Base-by-base conservation (phyloP, 2,797 vertebrate species). In the Heliangelus exortis region DNA sequence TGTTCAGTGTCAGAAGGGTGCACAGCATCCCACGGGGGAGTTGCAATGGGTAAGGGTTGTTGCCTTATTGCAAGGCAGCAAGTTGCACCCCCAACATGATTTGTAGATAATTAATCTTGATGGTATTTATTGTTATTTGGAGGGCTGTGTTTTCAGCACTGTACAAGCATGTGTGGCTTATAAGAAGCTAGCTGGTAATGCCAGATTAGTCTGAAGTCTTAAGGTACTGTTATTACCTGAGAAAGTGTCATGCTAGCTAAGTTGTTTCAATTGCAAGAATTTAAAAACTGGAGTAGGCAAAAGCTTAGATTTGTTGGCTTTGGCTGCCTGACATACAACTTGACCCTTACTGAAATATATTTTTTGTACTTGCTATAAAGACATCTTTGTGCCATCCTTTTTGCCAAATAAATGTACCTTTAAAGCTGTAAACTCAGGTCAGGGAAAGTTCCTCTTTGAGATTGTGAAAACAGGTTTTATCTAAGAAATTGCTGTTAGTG, bases 401-500 rank as follows among this genome's bases (percentile, higher is more conserved):
- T 93, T 92, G 59, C 87, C 66, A 79, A 91, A 85, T 89, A 92
- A 92, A 95, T 89, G 34, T 81, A 76, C 36, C 41, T 90, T 93
- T 87, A 57, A 86, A 91, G 66, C 50, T 53, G 78, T 91, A 88
- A 95, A 85, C 86, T 82, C 65, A 65, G 92, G 73, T 89, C 80
- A 85, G 71, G 28, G 25, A 83, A 95, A 87, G 91, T 88, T 96
- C 58, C 25, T 92, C 48, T 90, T 89, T 43, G 31, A 84, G 95
- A 81, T 0, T 65, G n/a, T 84, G 62, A 89, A 96, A 90, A 93
- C 31, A 84, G 31, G 14, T 62, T 89, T 87, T 90, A 84, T 91
- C 86, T 94, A 88, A 84, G 36, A 93, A 95, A 95, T 94, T 89
- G 57, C 71, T 90, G 41, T 71, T 91, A 19, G 13, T 96, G 90